phyloP scores from a whole-genome alignment of 92 coral and sea anemone species.

The Heliopora coerulea region DNA sequence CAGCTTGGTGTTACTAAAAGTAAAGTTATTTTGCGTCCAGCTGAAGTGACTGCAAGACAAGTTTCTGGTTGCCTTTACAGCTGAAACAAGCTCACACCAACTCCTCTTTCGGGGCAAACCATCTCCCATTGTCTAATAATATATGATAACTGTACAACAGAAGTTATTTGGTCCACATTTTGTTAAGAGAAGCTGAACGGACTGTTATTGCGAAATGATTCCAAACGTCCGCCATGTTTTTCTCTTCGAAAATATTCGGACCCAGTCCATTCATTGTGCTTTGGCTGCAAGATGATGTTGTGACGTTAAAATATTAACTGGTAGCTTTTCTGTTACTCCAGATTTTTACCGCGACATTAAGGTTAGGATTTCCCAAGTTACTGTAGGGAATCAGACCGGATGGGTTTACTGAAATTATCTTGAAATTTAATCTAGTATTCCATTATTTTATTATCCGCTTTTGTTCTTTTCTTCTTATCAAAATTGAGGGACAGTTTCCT shows the following conservation, averaged over 20 bases:
- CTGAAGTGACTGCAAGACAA: slow-evolving; percentile 72
- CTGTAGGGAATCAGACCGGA: no score
- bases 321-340: no score
- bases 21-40: slow-evolving; percentile 91
- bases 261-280: no score
- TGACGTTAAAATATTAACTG: no score
- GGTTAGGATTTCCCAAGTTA: no score
- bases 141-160: not conserved
- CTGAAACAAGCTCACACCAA: slow-evolving; percentile 84
- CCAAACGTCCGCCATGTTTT: slow-evolving; percentile 31
- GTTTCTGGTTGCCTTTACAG: slow-evolving; percentile 79
- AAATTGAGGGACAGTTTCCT: no score
- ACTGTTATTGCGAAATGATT: slow-evolving; percentile 25
- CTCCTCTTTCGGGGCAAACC: slow-evolving; percentile 41
- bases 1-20: slow-evolving; percentile 78
- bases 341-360: no score
- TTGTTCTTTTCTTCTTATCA: no score
- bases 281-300: no score
- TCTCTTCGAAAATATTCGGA: not conserved
- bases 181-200: slow-evolving; percentile 6
- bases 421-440: no score
- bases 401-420: no score
- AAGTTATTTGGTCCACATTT: slow-evolving; percentile 15
- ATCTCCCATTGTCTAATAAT: slow-evolving; percentile 3
- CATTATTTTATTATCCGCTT: no score